Conservation (phyloP, 2,797 vertebrate species). For the Leuciscus waleckii region DNA sequence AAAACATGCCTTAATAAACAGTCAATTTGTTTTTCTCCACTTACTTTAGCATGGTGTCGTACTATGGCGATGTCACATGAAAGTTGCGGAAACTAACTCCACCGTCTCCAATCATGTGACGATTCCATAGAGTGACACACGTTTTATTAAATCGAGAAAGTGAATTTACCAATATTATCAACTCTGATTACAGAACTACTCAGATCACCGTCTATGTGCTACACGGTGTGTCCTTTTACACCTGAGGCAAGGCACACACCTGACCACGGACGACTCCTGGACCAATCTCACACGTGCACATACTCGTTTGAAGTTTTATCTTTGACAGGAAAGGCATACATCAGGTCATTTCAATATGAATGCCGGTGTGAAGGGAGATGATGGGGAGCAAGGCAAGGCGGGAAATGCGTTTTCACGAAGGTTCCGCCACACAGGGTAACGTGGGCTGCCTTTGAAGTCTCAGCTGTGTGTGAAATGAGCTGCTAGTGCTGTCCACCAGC, state of each 20-base stretch:
- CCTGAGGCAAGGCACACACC: neutral
- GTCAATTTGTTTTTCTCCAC: neutral
- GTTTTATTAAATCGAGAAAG: neutral
- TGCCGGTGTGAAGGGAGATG: constrained; percentile 71
- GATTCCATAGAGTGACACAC: neutral
- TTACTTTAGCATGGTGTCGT: neutral
- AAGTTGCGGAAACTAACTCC: neutral
- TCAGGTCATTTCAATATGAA: constrained; percentile 84
- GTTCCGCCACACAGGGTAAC: constrained; percentile 77
- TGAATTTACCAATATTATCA: constrained; percentile 11
- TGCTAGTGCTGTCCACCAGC: constrained; percentile 67
- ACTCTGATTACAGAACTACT: neutral
- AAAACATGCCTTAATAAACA: neutral
- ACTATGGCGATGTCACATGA: neutral
- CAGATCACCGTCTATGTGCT: neutral
- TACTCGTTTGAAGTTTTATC: constrained; percentile 78
- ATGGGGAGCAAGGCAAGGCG: constrained; percentile 70
- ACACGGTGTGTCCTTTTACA: neutral
- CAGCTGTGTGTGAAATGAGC: constrained; percentile 81
- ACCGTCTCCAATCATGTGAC: neutral
- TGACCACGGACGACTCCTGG: neutral
- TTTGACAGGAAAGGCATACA: constrained; percentile 66
- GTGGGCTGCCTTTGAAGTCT: constrained; percentile 81
- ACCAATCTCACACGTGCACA: neutral
- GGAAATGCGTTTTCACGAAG: constrained; percentile 77